Conservation (phyloP, 2,888 invertebrate species). For the Cheilosia grossa region DNA sequence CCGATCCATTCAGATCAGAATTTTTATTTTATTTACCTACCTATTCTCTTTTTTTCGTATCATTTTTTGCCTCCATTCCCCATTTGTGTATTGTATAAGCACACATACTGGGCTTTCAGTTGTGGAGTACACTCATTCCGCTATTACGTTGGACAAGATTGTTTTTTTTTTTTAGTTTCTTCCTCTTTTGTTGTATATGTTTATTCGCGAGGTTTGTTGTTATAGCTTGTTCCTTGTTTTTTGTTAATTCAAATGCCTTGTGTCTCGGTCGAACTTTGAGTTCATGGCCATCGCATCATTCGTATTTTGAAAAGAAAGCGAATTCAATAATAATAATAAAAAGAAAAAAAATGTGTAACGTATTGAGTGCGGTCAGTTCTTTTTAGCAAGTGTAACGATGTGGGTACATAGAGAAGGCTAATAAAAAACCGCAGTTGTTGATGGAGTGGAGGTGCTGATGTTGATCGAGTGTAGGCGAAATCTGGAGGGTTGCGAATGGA, state of each 20-base stretch:
- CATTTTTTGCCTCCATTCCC: constrained; percentile 20
- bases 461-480: no score
- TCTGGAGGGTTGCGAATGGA: no score
- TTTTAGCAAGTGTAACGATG: constrained; percentile 50
- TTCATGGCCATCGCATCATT: constrained; percentile 70
- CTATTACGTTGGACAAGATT: constrained; percentile 50
- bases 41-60: constrained; percentile 26
- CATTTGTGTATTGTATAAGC: constrained; percentile 40
- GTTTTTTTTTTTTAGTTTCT: constrained; percentile 15
- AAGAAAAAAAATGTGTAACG: constrained; percentile 58
- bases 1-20: constrained; percentile 62
- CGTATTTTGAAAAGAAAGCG: constrained; percentile 71
- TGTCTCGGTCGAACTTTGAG: constrained; percentile 55
- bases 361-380: constrained; percentile 66
- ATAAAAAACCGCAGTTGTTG: constrained; percentile 29
- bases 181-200: constrained; percentile 37
- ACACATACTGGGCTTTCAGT: constrained; percentile 40
- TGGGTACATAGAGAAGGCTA: constrained; percentile 1
- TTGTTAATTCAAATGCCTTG: constrained; percentile 58
- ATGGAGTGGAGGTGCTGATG: not conserved
- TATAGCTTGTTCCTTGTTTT: constrained; percentile 28
- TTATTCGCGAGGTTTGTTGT: constrained; percentile 67
- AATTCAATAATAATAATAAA: constrained; percentile 51
- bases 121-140: constrained; percentile 43
- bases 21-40: constrained; percentile 59